Evolutionary conservation across 2,113 vertebrate genomes (phyloP).

Genomic region (Sinocyclocheilus grahami): DNA sequence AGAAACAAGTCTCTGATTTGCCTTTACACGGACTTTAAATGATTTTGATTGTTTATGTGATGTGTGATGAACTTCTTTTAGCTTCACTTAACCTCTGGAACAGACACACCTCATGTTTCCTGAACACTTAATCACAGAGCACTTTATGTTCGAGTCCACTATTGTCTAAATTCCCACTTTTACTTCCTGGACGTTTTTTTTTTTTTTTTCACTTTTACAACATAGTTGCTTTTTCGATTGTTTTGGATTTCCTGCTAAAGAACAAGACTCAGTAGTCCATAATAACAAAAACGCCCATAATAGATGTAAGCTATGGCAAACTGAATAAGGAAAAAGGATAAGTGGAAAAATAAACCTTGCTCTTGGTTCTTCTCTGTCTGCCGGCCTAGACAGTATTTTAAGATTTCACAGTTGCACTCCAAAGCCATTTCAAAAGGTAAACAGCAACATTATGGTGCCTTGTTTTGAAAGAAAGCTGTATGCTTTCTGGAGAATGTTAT

Average conservation of each 20-base stretch:
- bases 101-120: not conserved
- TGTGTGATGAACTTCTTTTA: not conserved
- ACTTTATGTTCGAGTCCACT: not conserved
- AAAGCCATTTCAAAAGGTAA: not conserved
- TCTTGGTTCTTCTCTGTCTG: not conserved
- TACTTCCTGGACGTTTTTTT: not conserved
- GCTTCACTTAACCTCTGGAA: not conserved
- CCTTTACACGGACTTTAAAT: not conserved
- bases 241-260: conserved; percentile 17
- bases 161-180: conserved; percentile 14
- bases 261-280: not conserved
- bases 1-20: no score
- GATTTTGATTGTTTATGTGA: not conserved
- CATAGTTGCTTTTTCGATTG: not conserved
- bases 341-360: not conserved
- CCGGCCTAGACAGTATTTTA: not conserved
- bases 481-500: not conserved
- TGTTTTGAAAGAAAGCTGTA: not conserved
- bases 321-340: not conserved
- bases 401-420: not conserved
- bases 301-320: not conserved
- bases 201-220: not conserved
- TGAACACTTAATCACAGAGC: not conserved
- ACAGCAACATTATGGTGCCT: not conserved
- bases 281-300: not conserved